phyloP scores from a whole-genome alignment of 2,113 vertebrate species.

The Grus americana region DNA sequence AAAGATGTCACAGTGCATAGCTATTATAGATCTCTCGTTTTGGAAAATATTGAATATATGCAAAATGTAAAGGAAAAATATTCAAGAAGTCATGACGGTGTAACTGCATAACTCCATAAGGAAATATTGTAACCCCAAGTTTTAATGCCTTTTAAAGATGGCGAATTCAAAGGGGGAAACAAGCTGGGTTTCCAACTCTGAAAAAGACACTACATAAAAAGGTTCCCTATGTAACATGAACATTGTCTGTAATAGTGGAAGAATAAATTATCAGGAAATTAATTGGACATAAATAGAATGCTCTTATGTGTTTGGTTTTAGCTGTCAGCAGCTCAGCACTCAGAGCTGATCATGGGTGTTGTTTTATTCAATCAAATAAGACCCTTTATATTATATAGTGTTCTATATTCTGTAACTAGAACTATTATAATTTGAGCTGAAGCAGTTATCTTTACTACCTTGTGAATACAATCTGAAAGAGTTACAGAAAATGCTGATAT shows the following conservation, averaged over 20 bases:
- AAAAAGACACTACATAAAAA: neutral
- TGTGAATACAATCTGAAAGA: conserved; percentile 58
- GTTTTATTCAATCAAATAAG: conserved; percentile 54
- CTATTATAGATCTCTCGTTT: neutral
- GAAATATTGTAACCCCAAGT: neutral
- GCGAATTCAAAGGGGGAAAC: neutral
- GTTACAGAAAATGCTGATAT: conserved; percentile 63
- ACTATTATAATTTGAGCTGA: conserved; percentile 59
- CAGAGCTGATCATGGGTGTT: conserved; percentile 40
- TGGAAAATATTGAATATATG: neutral
- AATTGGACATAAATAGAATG: conserved; percentile 60
- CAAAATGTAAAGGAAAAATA: neutral
- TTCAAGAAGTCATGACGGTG: neutral
- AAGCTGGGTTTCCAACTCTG: neutral
- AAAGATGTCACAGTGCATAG: neutral
- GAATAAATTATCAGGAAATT: conserved; percentile 66
- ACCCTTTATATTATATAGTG: conserved; percentile 29
- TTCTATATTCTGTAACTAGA: conserved; percentile 51
- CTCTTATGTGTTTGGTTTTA: conserved; percentile 35
- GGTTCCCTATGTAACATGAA: neutral
- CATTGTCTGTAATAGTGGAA: neutral
- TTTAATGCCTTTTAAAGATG: neutral
- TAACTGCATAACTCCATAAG: neutral
- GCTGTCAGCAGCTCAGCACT: conserved; percentile 33
- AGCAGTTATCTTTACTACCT: conserved; percentile 60